Percentiles rank a stretch among this genome's conserved stretches.
Conservation (phyloP, 92 coral and sea anemone genomes). For the Actinernus sp. region DNA sequence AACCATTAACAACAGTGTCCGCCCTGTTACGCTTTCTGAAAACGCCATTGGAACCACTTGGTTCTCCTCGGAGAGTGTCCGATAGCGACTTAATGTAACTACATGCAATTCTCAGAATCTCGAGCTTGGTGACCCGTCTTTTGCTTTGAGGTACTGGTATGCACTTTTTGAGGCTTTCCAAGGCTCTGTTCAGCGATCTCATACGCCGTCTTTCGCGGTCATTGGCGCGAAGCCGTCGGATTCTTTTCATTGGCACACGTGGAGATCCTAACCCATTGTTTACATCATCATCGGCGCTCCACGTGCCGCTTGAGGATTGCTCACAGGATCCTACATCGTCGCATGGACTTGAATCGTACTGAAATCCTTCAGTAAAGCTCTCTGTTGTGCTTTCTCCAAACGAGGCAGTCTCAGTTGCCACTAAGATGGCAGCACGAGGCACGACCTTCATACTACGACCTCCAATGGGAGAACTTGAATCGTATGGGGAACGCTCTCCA, state of each 20-base stretch:
- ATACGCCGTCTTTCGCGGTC: conserved; percentile 97
- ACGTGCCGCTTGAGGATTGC: conserved; percentile 66
- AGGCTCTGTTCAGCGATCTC: conserved; percentile 93
- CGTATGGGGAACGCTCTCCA: not conserved
- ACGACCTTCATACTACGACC: not conserved
- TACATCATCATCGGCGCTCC: conserved; percentile 48
- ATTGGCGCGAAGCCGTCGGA: conserved; percentile 99
- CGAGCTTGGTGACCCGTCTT: conserved; percentile 95
- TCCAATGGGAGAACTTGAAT: not conserved
- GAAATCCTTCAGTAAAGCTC: conserved; percentile 17
- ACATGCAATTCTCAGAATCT: conserved; percentile 96
- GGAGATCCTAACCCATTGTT: conserved; percentile 47
- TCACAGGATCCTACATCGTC: conserved; percentile 21
- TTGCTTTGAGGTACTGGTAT: conserved; percentile 98
- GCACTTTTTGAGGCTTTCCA: conserved; percentile 94
- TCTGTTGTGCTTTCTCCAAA: conserved; percentile 10
- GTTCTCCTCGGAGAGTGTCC: conserved; percentile 90
- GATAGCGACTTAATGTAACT: conserved; percentile 90
- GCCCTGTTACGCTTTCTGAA: conserved; percentile 62
- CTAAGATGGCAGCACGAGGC: not conserved
- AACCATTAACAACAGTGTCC: conserved; percentile 91
- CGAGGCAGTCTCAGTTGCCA: conserved; percentile 2
- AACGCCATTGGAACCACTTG: conserved; percentile 38
- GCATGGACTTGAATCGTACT: conserved; percentile 15
- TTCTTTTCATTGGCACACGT: conserved; percentile 85